Percentiles rank a stretch among this genome's conserved stretches.
phyloP scores from a whole-genome alignment of 2,113 vertebrate species.

The Benitochromis conjunctus region DNA sequence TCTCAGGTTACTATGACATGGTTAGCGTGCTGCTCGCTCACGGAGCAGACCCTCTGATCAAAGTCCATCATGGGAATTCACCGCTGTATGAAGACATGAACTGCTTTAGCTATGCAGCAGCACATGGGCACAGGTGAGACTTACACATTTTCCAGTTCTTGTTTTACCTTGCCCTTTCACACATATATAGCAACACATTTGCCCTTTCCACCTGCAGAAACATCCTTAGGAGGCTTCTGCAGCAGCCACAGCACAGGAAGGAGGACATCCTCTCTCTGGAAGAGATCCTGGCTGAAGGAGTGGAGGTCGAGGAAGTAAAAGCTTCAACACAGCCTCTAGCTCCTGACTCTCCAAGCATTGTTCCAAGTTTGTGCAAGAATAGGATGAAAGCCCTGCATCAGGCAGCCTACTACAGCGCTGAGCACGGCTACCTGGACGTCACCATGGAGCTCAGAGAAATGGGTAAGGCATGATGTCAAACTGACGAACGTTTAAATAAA shows the following conservation, averaged over 20 bases:
- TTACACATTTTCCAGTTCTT: background rate
- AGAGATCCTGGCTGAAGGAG: constrained; percentile 93
- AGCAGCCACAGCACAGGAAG: constrained; percentile 79
- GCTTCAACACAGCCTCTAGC: background rate
- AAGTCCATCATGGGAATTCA: constrained; percentile 80
- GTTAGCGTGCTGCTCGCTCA: constrained; percentile 83
- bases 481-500: background rate
- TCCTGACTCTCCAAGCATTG: constrained; percentile 56
- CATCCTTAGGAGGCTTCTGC: constrained; percentile 85
- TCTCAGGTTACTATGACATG: constrained; percentile 87
- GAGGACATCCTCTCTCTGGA: constrained; percentile 90
- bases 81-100: constrained; percentile 89
- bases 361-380: constrained; percentile 77
- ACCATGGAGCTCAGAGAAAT: constrained; percentile 88
- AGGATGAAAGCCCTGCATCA: constrained; percentile 89
- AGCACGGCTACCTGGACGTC: constrained; percentile 92
- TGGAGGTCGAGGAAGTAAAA: constrained; percentile 67
- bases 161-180: background rate
- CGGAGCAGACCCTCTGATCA: constrained; percentile 87
- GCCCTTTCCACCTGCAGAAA: constrained; percentile 71
- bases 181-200: background rate
- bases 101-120: constrained; percentile 92
- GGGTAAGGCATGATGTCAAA: constrained; percentile 71
- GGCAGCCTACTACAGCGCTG: constrained; percentile 90
- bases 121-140: constrained; percentile 90